Conservation (phyloP, 2,888 invertebrate species). For the Apomyelois bistriatella region DNA sequence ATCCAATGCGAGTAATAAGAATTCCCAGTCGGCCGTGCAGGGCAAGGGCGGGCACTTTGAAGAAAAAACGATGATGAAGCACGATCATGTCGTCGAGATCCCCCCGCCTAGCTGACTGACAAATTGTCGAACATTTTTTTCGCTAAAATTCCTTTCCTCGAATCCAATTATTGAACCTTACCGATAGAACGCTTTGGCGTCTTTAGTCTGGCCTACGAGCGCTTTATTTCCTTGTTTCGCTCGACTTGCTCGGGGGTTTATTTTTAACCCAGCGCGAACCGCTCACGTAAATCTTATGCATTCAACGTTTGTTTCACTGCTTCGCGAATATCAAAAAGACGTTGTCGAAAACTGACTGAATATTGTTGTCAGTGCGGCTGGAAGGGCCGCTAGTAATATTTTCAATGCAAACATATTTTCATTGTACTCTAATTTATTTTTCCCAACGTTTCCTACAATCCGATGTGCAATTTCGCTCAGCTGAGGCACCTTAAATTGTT, state of each 20-base stretch:
- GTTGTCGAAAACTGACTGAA: slow-evolving; percentile 32
- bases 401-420: slow-evolving; percentile 56
- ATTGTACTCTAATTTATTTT: slow-evolving; percentile 54
- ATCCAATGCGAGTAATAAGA: slow-evolving; percentile 60
- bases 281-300: slow-evolving; percentile 36
- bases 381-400: slow-evolving; percentile 46
- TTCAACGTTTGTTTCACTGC: slow-evolving; percentile 36
- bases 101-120: slow-evolving; percentile 61
- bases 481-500: slow-evolving; percentile 55
- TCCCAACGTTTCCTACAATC: slow-evolving; percentile 50
- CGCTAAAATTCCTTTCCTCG: slow-evolving; percentile 60
- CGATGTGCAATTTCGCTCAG: slow-evolving; percentile 59
- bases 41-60: slow-evolving; percentile 52
- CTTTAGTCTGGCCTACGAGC: slow-evolving; percentile 36
- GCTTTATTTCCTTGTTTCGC: slow-evolving; percentile 46
- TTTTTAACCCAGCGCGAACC: slow-evolving; percentile 32
- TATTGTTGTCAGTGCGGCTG: slow-evolving; percentile 37
- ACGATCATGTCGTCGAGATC: slow-evolving; percentile 61
- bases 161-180: slow-evolving; percentile 66
- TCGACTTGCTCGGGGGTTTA: slow-evolving; percentile 33
- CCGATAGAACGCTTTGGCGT: slow-evolving; percentile 46
- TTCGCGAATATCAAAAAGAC: slow-evolving; percentile 43
- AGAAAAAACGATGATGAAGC: slow-evolving; percentile 72
- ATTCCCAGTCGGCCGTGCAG: slow-evolving; percentile 48
- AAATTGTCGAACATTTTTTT: slow-evolving; percentile 70